Percentiles rank a stretch among this genome's conserved stretches.
Evolutionary conservation across 2,888 invertebrate species (phyloP).

Genomic region (Scaptomyza tumidula): DNA sequence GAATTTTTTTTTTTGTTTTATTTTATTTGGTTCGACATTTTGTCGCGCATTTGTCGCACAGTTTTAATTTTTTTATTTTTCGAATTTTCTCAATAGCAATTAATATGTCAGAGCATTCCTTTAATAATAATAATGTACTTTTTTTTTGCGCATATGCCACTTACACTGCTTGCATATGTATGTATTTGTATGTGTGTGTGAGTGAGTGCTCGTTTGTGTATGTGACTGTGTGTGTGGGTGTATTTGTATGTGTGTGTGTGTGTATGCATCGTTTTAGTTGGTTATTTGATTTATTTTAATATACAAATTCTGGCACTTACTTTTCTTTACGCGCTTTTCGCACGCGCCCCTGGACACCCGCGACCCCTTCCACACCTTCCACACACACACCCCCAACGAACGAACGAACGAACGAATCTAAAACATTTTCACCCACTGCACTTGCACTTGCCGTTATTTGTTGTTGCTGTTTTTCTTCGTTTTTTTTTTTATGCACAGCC

Average conservation of each 20-base stretch:
- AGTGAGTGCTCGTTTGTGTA: background rate
- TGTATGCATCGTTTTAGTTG: conserved; percentile 78
- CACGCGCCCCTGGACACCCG: conserved; percentile 52
- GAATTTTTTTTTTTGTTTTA: conserved; percentile 30
- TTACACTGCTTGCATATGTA: conserved; percentile 45
- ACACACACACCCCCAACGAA: conserved; percentile 19
- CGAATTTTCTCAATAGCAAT: conserved; percentile 64
- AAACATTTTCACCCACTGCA: conserved; percentile 77
- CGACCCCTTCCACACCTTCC: conserved; percentile 10
- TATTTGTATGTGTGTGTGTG: conserved; percentile 33
- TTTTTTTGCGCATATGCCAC: conserved; percentile 64
- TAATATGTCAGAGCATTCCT: conserved; percentile 58
- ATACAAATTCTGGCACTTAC: conserved; percentile 77
- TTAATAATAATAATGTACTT: conserved; percentile 39
- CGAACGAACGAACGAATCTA: conserved; percentile 51
- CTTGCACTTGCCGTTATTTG: conserved; percentile 75
- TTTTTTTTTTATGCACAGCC: conserved; percentile 39
- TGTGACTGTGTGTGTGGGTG: conserved; percentile 12
- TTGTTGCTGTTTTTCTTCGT: conserved; percentile 41
- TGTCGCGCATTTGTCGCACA: conserved; percentile 63
- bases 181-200: conserved; percentile 1
- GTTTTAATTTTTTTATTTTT: background rate
- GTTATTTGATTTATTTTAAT: conserved; percentile 78
- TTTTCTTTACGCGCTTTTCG: conserved; percentile 78
- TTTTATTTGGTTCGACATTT: conserved; percentile 61